Evolutionary conservation across 1,140 invertebrate species (phyloP).

Genomic region (Ceratosolen solmsi): DNA sequence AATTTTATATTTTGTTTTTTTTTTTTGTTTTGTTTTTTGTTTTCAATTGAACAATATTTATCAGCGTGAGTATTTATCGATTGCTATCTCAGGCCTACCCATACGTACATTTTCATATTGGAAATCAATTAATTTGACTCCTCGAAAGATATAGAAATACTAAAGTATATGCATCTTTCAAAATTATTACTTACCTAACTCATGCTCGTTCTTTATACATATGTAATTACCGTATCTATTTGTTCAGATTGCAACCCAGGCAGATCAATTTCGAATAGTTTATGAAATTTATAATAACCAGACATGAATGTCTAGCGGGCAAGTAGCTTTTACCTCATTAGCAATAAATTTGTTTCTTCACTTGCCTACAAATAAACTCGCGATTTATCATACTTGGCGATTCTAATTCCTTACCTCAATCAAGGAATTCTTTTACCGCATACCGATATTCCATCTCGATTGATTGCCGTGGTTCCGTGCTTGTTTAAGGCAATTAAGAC

Average conservation of each 20-base stretch:
- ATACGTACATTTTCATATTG: not conserved
- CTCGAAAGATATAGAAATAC: not conserved
- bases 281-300: conserved; percentile 14
- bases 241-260: not conserved
- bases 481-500: conserved; percentile 1
- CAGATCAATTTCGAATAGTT: conserved; percentile 8
- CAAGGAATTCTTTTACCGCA: not conserved
- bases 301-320: not conserved
- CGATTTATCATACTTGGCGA: conserved; percentile 7
- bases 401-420: conserved; percentile 13
- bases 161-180: not conserved
- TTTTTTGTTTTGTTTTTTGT: too few species aligned
- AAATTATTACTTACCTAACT: conserved; percentile 12
- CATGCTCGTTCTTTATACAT: not conserved
- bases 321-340: conserved; percentile 37
- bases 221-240: not conserved
- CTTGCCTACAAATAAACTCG: not conserved
- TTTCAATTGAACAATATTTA: too few species aligned
- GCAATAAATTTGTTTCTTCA: conserved; percentile 35
- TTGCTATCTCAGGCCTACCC: too few species aligned
- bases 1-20: too few species aligned
- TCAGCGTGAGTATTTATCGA: too few species aligned
- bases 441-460: not conserved
- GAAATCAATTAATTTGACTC: conserved; percentile 13
- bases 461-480: not conserved